A percentile compares a stretch with the other conserved stretches of the same genome.
These are phyloP conservation scores for Salticus scenicus DNA, from an alignment of 2,888 invertebrate genomes.

Conservation along the genomic window DNA sequence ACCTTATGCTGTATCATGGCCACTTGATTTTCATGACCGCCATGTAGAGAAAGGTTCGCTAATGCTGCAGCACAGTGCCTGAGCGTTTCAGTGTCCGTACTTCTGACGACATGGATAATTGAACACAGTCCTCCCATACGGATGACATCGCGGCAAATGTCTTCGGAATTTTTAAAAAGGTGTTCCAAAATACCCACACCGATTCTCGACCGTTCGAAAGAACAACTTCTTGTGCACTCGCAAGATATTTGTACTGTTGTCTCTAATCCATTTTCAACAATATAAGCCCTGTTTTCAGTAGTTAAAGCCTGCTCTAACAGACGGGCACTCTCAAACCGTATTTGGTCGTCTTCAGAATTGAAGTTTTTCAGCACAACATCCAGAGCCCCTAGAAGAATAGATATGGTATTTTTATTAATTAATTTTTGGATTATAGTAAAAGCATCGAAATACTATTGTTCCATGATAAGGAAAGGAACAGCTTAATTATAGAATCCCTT, in stretches of 20 bases:
- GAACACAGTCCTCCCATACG: conserved; percentile 93
- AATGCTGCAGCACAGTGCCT: conserved; percentile 97
- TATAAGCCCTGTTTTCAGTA: conserved; percentile 93
- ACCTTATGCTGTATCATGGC: conserved; percentile 81
- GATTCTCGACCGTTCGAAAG: conserved; percentile 82
- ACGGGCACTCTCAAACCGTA: conserved; percentile 91
- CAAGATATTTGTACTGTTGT: conserved; percentile 92
- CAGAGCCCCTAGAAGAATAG: conserved; percentile 81
- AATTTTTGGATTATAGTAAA: no score
- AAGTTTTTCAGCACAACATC: conserved; percentile 93
- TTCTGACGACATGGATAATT: conserved; percentile 93
- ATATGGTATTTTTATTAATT: no score
- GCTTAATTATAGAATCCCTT: no score
- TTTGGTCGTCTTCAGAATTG: conserved; percentile 81
- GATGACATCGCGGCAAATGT: conserved; percentile 94
- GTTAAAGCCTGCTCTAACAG: conserved; percentile 95
- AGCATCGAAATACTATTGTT: no score
- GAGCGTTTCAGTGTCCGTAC: conserved; percentile 92
- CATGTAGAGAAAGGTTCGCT: conserved; percentile 96
- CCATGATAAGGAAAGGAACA: no score
- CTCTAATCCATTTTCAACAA: conserved; percentile 92
- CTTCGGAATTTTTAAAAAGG: conserved; percentile 96
- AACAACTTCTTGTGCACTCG: conserved; percentile 41
- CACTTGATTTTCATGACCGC: conserved; percentile 96
- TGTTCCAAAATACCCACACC: conserved; percentile 94